A percentile compares a stretch with the other conserved stretches of the same genome.
Evolutionary conservation across 1,140 invertebrate species (phyloP).

Genomic region (Parapsyche elsis): DNA sequence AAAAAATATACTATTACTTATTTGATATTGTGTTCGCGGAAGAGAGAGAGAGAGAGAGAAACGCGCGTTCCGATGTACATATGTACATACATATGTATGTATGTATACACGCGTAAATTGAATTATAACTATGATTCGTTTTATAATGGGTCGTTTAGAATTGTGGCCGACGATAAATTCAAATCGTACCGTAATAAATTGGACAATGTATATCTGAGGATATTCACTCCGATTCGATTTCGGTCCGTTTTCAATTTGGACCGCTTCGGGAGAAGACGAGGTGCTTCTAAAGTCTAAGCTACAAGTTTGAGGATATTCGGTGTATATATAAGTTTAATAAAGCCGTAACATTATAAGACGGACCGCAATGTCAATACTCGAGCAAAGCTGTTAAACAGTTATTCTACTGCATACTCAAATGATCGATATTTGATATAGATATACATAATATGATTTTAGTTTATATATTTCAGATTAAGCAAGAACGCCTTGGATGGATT

Average conservation of each 20-base stretch:
- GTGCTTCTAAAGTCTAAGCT: no score
- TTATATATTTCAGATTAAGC: no score
- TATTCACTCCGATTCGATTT: slow-evolving; percentile 5
- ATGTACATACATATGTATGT: neutral
- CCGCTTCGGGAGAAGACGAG: neutral
- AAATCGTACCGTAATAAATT: slow-evolving; percentile 18
- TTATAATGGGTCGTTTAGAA: slow-evolving; percentile 13
- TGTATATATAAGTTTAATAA: slow-evolving; percentile 27
- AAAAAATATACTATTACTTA: no score
- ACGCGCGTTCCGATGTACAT: no score
- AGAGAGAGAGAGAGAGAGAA: no score
- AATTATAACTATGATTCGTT: neutral
- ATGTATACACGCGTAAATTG: neutral
- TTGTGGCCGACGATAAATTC: slow-evolving; percentile 11
- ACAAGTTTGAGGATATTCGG: slow-evolving; percentile 19
- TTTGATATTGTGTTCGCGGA: no score
- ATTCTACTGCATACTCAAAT: no score
- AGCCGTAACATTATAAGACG: neutral
- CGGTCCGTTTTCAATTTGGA: slow-evolving; percentile 15
- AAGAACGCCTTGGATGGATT: no score
- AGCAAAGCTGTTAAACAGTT: no score
- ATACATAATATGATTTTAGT: no score
- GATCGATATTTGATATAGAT: no score
- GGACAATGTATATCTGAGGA: slow-evolving; percentile 16
- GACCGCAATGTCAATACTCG: neutral